These are phyloP conservation scores for Aplodontia rufa DNA, from an alignment of 2,113 vertebrate species.

Conservation along the genomic window DNA sequence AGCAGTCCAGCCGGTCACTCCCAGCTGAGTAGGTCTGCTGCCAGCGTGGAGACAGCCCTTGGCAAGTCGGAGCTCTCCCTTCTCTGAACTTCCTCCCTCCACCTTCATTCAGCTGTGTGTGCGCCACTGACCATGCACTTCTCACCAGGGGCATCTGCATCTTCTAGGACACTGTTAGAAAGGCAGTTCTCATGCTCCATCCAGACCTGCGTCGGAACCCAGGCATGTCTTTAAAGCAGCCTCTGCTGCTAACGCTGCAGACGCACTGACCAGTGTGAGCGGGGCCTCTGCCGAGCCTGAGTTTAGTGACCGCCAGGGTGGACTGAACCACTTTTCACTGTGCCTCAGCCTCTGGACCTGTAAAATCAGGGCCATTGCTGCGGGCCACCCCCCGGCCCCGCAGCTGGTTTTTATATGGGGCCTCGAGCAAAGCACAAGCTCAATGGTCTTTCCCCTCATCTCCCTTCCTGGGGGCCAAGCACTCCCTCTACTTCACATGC, in stretches of 20 bases:
- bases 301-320: neutral
- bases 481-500: no score
- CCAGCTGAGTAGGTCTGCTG: neutral
- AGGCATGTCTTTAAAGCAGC: neutral
- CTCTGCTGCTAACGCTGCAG: no score
- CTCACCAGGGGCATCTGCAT: neutral
- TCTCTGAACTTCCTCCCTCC: neutral
- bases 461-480: neutral
- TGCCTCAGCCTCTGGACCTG: neutral
- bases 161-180: neutral
- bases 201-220: neutral
- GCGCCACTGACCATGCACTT: fast-evolving
- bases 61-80: neutral
- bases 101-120: neutral
- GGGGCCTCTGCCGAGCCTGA: neutral
- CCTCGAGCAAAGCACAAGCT: neutral
- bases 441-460: neutral
- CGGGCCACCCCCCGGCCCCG: no score
- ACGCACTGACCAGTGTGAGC: neutral
- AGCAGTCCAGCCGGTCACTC: neutral
- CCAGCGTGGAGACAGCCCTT: neutral
- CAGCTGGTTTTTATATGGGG: neutral
- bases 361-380: no score
- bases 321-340: neutral
- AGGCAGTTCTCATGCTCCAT: neutral